Conservation (phyloP, 2,888 invertebrate genomes). For the Pseudococcus longispinus region DNA sequence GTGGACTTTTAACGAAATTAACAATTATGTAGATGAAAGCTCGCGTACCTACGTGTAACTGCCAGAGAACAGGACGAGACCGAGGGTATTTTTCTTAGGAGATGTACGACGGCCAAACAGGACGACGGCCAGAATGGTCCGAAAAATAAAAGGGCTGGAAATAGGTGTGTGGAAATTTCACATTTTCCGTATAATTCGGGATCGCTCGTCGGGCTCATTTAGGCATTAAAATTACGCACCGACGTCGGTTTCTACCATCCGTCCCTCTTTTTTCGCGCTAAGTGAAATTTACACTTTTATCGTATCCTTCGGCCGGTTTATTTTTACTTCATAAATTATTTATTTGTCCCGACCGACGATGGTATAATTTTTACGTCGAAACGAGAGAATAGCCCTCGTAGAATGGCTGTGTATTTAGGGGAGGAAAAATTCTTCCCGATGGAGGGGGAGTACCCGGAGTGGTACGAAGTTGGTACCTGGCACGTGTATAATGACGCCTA, state of each 20-base stretch:
- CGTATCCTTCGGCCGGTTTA: conserved; percentile 19
- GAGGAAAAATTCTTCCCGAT: not conserved
- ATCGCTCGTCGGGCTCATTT: not conserved
- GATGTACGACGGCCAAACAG: not conserved
- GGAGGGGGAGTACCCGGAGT: not conserved
- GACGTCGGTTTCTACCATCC: not conserved
- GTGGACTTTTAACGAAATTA: conserved; percentile 39
- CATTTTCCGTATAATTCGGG: conserved; percentile 16
- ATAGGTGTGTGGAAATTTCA: conserved; percentile 3
- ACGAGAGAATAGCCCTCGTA: not conserved
- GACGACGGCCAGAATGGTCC: not conserved
- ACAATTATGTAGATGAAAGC: conserved; percentile 25
- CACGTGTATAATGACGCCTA: conserved; percentile 21
- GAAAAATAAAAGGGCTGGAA: not conserved
- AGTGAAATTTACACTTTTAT: conserved; percentile 45
- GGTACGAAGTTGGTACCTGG: conserved; percentile 17
- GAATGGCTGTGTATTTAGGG: not conserved
- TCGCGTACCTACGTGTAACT: not conserved
- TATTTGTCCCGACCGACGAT: conserved; percentile 8
- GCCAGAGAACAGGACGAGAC: not conserved
- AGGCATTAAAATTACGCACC: conserved; percentile 29
- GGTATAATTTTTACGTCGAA: conserved; percentile 34
- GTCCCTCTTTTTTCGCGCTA: not conserved
- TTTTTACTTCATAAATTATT: conserved; percentile 38
- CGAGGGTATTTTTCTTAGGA: not conserved